Percentiles rank a stretch among this genome's conserved stretches.
Conservation (phyloP, 2,888 invertebrate species). For the Exocentrus adspersus region DNA sequence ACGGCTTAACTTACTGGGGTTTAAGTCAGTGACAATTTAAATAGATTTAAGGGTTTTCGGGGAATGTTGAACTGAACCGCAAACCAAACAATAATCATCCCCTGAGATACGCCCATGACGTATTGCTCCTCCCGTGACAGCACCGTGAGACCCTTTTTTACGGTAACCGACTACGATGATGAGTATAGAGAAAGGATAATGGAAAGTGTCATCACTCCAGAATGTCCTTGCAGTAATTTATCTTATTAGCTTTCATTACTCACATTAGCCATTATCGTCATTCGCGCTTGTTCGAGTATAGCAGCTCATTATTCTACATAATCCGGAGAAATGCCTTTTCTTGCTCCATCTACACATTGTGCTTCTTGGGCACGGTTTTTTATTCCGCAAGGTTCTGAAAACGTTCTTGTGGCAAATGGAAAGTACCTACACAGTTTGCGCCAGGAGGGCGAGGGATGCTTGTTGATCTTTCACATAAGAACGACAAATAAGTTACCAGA, state of each 20-base stretch:
- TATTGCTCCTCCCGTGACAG: constrained; percentile 20
- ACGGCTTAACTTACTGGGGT: no score
- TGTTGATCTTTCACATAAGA: background rate
- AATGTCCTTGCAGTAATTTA: constrained; percentile 53
- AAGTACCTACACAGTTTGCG: no score
- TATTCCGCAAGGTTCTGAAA: constrained; percentile 4
- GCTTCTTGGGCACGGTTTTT: background rate
- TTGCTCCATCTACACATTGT: constrained; percentile 9
- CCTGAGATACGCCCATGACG: constrained; percentile 17
- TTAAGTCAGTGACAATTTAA: no score
- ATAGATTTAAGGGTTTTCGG: no score
- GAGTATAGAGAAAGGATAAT: constrained; percentile 48
- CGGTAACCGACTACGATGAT: constrained; percentile 36
- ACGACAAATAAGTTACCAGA: no score
- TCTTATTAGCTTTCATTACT: constrained; percentile 54
- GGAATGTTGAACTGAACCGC: no score
- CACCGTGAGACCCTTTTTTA: constrained; percentile 47
- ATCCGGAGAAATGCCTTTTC: constrained; percentile 27
- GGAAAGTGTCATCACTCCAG: constrained; percentile 51
- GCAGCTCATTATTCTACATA: constrained; percentile 26
- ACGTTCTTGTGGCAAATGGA: no score
- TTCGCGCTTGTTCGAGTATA: constrained; percentile 33
- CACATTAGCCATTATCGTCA: constrained; percentile 45
- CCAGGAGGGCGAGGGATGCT: background rate
- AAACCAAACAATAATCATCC: no score